Conservation (phyloP, 1,140 invertebrate species). For the Samia ricini region DNA sequence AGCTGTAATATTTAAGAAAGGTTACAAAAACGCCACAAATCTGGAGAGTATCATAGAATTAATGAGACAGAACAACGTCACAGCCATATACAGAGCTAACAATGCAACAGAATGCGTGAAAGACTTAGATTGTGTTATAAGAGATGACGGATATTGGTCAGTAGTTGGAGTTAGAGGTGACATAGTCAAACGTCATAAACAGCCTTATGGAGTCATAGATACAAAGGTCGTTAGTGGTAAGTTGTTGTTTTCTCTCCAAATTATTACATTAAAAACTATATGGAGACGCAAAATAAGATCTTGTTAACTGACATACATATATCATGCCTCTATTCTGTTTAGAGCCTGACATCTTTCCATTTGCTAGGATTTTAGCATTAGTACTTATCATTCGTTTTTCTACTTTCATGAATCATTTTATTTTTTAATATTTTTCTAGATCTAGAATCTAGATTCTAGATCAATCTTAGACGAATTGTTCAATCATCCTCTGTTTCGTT, state of each 20-base stretch:
- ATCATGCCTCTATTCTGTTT: too few species aligned
- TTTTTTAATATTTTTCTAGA: too few species aligned
- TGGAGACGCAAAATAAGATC: too few species aligned
- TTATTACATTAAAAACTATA: background rate
- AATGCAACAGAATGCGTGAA: slow-evolving; percentile 39
- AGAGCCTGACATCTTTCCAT: too few species aligned
- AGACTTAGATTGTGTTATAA: slow-evolving; percentile 44
- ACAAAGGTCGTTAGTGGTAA: slow-evolving; percentile 69
- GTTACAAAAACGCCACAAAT: slow-evolving; percentile 63
- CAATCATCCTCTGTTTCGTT: too few species aligned
- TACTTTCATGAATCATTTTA: too few species aligned
- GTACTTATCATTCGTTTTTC: too few species aligned
- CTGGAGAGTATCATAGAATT: slow-evolving; percentile 58
- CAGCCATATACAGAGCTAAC: slow-evolving; percentile 38
- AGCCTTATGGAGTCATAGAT: slow-evolving; percentile 66
- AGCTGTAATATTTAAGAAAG: slow-evolving; percentile 60
- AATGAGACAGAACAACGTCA: slow-evolving; percentile 66
- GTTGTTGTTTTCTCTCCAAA: slow-evolving; percentile 10
- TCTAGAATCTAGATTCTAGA: too few species aligned
- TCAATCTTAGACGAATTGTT: too few species aligned
- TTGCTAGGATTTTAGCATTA: too few species aligned
- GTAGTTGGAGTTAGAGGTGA: slow-evolving; percentile 63
- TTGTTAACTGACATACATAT: too few species aligned
- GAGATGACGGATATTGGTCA: slow-evolving; percentile 35
- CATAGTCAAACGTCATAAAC: slow-evolving; percentile 43